Percentiles rank a stretch among this genome's conserved stretches.
phyloP scores from a whole-genome alignment of 2,113 vertebrate species.

The Origma solitaria region DNA sequence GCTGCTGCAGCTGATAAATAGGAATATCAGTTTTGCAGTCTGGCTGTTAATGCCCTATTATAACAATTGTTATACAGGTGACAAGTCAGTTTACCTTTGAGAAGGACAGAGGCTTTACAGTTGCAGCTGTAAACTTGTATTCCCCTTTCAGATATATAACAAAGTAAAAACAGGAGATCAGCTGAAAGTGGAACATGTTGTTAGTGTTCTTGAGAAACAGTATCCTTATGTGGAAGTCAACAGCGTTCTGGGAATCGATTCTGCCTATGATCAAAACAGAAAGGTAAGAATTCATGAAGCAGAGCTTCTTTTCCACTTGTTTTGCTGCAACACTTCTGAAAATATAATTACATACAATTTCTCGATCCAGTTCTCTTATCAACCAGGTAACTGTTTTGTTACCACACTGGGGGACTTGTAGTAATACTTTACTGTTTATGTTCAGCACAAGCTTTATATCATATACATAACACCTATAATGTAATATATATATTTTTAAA shows the following conservation, averaged over 20 bases:
- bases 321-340: background rate
- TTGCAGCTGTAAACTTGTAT: background rate
- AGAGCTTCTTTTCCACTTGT: background rate
- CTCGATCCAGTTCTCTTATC: background rate
- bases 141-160: conserved; percentile 83
- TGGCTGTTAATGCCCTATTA: background rate
- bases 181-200: conserved; percentile 86
- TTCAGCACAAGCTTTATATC: background rate
- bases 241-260: conserved; percentile 88
- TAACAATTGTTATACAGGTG: background rate
- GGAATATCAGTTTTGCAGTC: background rate
- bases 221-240: conserved; percentile 90
- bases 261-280: conserved; percentile 89
- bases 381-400: background rate
- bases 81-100: background rate
- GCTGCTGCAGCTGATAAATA: background rate
- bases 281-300: conserved; percentile 76
- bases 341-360: background rate
- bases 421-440: background rate
- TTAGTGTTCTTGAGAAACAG: conserved; percentile 87
- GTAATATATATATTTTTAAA: background rate
- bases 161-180: conserved; percentile 79
- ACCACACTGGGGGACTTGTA: background rate
- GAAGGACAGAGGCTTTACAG: background rate
- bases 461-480: background rate